A percentile compares a stretch with the other conserved stretches of the same genome.
phyloP scores from a whole-genome alignment of 1,140 invertebrate species.

The Batillaria attramentaria region DNA sequence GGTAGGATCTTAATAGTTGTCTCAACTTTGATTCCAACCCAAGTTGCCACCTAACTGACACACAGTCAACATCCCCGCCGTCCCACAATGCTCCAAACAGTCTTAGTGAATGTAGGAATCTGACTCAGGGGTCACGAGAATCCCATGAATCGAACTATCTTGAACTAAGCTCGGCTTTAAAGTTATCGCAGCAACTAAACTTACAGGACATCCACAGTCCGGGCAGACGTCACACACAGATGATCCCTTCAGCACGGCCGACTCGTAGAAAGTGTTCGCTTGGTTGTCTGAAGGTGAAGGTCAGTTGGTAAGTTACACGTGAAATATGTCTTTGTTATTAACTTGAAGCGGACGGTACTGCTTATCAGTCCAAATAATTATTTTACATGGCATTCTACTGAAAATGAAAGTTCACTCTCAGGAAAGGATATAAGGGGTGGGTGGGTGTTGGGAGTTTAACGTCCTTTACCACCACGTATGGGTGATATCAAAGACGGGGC shows the following conservation, averaged over 20 bases:
- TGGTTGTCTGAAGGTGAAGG: slow-evolving; percentile 47
- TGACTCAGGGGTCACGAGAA: not conserved
- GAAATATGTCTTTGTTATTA: not conserved
- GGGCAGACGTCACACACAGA: slow-evolving; percentile 55
- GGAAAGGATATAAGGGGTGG: not conserved
- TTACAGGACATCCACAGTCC: slow-evolving; percentile 42
- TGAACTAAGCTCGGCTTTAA: too few relatives aligned
- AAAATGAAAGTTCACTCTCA: too few relatives aligned
- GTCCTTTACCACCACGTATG: too few relatives aligned
- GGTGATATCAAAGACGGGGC: too few relatives aligned
- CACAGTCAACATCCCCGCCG: not conserved
- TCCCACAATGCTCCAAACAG: not conserved
- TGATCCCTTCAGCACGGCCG: slow-evolving; percentile 48
- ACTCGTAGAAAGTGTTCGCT: slow-evolving; percentile 55
- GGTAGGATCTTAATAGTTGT: too few relatives aligned
- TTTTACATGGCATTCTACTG: too few relatives aligned
- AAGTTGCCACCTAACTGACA: too few relatives aligned
- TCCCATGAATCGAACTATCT: not conserved
- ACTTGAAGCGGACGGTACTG: too few relatives aligned
- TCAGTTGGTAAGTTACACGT: not conserved
- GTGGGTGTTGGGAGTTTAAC: not conserved
- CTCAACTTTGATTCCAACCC: too few relatives aligned
- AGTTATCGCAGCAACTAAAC: too few relatives aligned
- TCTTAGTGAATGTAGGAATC: not conserved
- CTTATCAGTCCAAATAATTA: too few relatives aligned